Evolutionary conservation across 2,888 invertebrate species (phyloP).

Genomic region (Hydraecia micacea): DNA sequence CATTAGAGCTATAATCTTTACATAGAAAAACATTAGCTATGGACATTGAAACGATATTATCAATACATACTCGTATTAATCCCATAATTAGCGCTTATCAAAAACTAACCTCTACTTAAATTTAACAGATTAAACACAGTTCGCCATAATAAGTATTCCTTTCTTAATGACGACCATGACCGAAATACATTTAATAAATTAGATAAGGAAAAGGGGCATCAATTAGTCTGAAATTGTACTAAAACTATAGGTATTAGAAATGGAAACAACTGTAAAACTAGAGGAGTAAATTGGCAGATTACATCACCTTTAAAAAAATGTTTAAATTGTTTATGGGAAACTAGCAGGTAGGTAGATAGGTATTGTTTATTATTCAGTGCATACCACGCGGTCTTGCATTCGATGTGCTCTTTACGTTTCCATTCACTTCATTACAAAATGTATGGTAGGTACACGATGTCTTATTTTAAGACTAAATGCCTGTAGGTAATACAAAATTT

Average conservation of each 20-base stretch:
- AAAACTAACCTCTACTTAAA: slow-evolving; percentile 6
- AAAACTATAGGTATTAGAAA: background rate
- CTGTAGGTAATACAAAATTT: slow-evolving; percentile 5
- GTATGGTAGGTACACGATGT: background rate
- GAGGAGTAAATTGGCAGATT: background rate
- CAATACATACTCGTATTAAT: background rate
- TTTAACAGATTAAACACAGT: slow-evolving; percentile 13
- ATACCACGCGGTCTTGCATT: slow-evolving; percentile 25
- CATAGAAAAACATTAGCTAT: background rate
- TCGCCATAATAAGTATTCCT: background rate
- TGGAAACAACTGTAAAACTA: background rate
- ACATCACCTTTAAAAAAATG: background rate
- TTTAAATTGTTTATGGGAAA: slow-evolving; percentile 20
- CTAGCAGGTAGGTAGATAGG: background rate
- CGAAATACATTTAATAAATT: slow-evolving; percentile 15
- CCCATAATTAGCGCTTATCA: slow-evolving; percentile 17
- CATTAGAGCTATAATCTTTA: background rate
- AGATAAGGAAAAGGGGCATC: slow-evolving; percentile 12
- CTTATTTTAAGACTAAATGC: slow-evolving; percentile 27
- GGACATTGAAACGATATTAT: background rate
- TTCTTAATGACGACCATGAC: slow-evolving; percentile 39
- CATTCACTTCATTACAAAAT: slow-evolving; percentile 52
- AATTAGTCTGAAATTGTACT: background rate
- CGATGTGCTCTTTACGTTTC: slow-evolving; percentile 42
- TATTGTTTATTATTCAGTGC: slow-evolving; percentile 44